Percentiles rank a stretch among this genome's conserved stretches.
These are phyloP conservation scores for Maconellicoccus hirsutus DNA, from an alignment of 1,140 invertebrate species.

Conservation along the genomic window DNA sequence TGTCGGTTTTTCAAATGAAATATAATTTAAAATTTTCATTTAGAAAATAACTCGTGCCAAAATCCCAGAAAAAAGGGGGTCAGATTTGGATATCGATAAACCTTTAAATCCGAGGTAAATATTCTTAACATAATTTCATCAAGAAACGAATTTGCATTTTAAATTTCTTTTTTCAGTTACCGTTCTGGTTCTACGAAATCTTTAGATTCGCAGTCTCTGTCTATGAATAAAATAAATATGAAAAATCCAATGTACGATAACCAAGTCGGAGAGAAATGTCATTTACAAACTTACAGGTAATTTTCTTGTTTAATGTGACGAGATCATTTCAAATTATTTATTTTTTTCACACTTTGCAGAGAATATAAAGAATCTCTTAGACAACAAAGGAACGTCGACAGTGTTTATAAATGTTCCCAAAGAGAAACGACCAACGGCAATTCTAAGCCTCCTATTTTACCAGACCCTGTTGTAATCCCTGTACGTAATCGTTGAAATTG, in stretches of 20 bases:
- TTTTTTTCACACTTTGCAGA: slow-evolving; percentile 35
- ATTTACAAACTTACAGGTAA: slow-evolving; percentile 13
- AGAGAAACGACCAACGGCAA: not conserved
- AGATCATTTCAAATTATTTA: not conserved
- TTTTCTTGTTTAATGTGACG: not conserved
- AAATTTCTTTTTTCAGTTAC: not conserved
- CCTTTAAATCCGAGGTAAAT: not conserved
- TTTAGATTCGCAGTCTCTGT: not conserved
- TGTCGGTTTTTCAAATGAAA: not conserved
- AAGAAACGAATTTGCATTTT: not conserved
- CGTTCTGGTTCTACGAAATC: not conserved
- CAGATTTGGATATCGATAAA: not conserved
- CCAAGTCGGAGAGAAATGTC: not conserved
- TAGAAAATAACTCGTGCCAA: not conserved
- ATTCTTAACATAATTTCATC: not conserved
- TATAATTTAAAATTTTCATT: not conserved
- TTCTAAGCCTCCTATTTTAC: slow-evolving; percentile 15
- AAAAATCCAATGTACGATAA: slow-evolving; percentile 1
- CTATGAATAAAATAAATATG: not conserved
- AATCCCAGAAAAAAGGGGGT: not conserved
- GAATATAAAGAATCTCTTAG: slow-evolving; percentile 79
- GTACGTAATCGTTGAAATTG: not conserved
- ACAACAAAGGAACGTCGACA: slow-evolving; percentile 65
- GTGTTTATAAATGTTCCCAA: slow-evolving; percentile 43
- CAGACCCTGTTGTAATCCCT: slow-evolving; percentile 12